Base-by-base conservation (phyloP, 35 echinoderm and acorn worm genomes). In the Heliocidaris tuberculata region DNA sequence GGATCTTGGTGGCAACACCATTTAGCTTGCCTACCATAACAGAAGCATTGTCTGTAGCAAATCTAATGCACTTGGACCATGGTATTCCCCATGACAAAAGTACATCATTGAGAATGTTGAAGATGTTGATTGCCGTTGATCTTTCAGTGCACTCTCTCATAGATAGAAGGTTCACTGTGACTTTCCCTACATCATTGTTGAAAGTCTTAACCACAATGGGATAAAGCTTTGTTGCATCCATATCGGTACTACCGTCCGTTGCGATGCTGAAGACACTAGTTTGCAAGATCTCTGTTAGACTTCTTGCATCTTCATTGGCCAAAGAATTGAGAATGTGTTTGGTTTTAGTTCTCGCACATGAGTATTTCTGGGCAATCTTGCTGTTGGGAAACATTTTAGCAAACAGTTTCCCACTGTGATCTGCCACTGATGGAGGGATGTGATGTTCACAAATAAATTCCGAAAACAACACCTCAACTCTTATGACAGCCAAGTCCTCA, bases 311-410 rank as follows among this genome's bases (percentile, higher is more conserved):
- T 12, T 85, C 54, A 85, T 94, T 54, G 27, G 96, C 96, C 86
- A 97, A 65, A 31, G 88, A 56, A 35, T 94, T 13, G 29, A 95
- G 35, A 54, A 97, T 95, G 49, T 93, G 71, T 15, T 32, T 78
- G 31, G 96, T 95, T 95, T 97, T 97, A 31, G 96, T 97, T 47
- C 94, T 71, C 9, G 31, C 94, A 95, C 94, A 96, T 49, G 50
- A 47, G 93, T 97, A 97, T 47, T 95, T 50, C 49, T 95, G 5
- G 24, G 96, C 96, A 30, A 97, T 95, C 31, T 86, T 86, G 11
- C 88, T 87, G 32, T 96, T 93, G 7, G 92, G 85, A 61, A 95
- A 95, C 86, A 95, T 91, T 31, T 30, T 54, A 42, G 27, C 7
- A 48, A 95, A 95, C 27, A 95, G 32, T 50, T 95, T 31, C 48